A percentile compares a stretch with the other conserved stretches of the same genome.
Conservation (phyloP, 2,113 vertebrate genomes). For the Neolamprologus longior region DNA sequence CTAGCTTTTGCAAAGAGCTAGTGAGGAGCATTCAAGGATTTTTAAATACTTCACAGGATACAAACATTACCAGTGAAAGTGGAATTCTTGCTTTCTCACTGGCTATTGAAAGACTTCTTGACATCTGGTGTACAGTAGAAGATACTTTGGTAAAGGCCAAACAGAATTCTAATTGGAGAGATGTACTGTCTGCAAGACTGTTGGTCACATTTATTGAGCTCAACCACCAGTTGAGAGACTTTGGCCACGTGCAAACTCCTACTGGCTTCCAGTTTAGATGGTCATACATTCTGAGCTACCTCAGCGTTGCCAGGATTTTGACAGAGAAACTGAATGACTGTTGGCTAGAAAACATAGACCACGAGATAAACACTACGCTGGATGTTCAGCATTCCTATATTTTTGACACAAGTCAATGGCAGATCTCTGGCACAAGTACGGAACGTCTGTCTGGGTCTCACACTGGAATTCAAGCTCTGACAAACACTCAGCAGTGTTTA, state of each 20-base stretch:
- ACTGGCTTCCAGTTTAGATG: conserved; percentile 46
- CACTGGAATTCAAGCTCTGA: not conserved
- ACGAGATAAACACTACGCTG: conserved; percentile 31
- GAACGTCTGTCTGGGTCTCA: not conserved
- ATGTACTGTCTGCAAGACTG: conserved; percentile 70
- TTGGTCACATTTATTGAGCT: conserved; percentile 65
- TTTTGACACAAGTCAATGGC: conserved; percentile 16
- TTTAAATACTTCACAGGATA: conserved; percentile 24
- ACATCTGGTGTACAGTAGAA: conserved; percentile 37
- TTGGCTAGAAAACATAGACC: conserved; percentile 66
- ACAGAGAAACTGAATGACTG: conserved; percentile 67
- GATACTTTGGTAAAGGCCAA: conserved; percentile 58
- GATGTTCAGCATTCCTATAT: not conserved
- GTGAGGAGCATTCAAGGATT: not conserved
- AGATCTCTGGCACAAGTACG: conserved; percentile 2
- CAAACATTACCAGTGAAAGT: not conserved
- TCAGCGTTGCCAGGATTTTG: conserved; percentile 64
- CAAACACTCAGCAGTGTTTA: conserved; percentile 59
- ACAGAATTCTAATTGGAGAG: conserved; percentile 66
- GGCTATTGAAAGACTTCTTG: conserved; percentile 61
- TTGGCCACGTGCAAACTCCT: not conserved
- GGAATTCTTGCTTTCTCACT: conserved; percentile 27
- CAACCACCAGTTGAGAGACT: conserved; percentile 39
- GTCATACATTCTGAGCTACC: conserved; percentile 16
- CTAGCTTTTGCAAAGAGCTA: conserved; percentile 51